Conservation (phyloP, 2,113 vertebrate species). For the Sturnira hondurensis region DNA sequence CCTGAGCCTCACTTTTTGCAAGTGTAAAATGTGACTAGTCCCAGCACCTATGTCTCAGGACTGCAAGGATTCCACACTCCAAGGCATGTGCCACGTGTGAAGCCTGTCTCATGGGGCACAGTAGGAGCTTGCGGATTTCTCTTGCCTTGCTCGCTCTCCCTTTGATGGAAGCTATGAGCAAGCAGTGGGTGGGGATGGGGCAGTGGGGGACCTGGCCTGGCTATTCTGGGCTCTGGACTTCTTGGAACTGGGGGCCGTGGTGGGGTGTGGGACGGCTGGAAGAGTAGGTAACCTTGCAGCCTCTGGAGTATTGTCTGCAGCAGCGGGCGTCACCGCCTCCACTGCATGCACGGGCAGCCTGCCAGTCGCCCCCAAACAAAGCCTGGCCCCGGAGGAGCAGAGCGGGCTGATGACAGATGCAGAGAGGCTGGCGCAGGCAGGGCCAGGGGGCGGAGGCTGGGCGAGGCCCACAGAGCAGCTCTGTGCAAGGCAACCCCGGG, state of each 20-base stretch:
- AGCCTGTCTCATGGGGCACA: not conserved
- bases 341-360: constrained; percentile 45
- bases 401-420: constrained; percentile 88
- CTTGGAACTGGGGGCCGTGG: not conserved
- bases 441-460: not conserved
- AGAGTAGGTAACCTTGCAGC: not conserved
- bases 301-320: constrained; percentile 17
- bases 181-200: not conserved
- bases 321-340: not conserved
- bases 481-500: not conserved
- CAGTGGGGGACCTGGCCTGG: not conserved
- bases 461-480: not conserved
- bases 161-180: not conserved
- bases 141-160: not conserved
- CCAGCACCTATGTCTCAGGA: not conserved
- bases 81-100: not conserved
- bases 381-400: constrained; percentile 77
- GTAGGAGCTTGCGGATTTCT: not conserved
- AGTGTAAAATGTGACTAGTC: not conserved
- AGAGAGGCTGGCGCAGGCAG: constrained; percentile 75
- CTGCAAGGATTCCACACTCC: not conserved
- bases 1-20: not conserved
- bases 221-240: constrained; percentile 12
- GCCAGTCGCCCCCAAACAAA: constrained; percentile 79
- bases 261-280: not conserved